A percentile compares a stretch with the other conserved stretches of the same genome.
Conservation (phyloP, 1,140 invertebrate species). For the Amphibalanus amphitrite region DNA sequence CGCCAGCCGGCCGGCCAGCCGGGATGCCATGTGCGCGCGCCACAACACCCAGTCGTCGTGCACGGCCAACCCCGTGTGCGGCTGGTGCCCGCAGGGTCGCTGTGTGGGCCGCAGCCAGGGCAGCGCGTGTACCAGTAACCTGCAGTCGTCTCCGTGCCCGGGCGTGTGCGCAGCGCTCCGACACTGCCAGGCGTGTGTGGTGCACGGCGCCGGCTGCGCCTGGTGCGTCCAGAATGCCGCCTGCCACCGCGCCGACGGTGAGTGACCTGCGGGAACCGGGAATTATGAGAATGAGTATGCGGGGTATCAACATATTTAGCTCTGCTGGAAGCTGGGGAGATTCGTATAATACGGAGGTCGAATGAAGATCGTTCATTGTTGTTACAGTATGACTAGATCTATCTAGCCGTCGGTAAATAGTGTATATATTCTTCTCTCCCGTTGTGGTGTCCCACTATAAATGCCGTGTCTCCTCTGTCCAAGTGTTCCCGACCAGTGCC, state of each 20-base stretch:
- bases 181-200: conserved; percentile 71
- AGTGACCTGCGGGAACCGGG: no score
- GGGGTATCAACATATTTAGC: no score
- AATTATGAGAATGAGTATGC: no score
- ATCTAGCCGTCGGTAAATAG: no score
- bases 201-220: conserved; percentile 47
- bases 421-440: no score
- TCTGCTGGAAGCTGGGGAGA: no score
- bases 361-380: no score
- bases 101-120: conserved; percentile 67
- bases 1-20: conserved; percentile 54
- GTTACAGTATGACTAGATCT: no score
- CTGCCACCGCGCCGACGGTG: conserved; percentile 68
- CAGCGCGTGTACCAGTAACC: conserved; percentile 66
- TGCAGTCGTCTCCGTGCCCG: conserved; percentile 68
- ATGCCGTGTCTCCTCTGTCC: no score
- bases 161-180: conserved; percentile 69
- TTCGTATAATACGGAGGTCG: no score
- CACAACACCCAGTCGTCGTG: conserved; percentile 48
- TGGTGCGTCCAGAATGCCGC: conserved; percentile 84
- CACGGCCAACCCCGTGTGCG: conserved; percentile 73
- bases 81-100: conserved; percentile 72
- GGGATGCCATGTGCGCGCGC: conserved; percentile 39
- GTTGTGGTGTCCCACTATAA: no score
- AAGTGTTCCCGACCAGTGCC: no score